Percentiles rank a stretch among this genome's conserved stretches.
Evolutionary conservation across 2,888 invertebrate genomes (phyloP).

Genomic region (Eupelmus urozonus): DNA sequence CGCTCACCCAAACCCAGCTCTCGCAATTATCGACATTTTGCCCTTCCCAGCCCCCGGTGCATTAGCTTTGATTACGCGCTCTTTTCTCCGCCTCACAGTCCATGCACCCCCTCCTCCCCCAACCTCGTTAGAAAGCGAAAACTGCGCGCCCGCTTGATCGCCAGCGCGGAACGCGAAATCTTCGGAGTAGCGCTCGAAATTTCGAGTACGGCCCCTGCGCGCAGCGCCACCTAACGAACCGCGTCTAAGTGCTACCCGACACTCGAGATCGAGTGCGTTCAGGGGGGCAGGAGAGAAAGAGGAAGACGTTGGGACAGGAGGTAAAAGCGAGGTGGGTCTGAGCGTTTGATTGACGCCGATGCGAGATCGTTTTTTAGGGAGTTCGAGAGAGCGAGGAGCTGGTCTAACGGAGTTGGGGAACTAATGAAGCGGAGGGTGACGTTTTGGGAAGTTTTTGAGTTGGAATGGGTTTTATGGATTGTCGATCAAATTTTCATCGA

Average conservation of each 20-base stretch:
- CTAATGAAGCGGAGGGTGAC: constrained; percentile 34
- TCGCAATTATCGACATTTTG: constrained; percentile 34
- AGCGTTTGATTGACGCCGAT: no score
- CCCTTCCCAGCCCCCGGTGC: not conserved
- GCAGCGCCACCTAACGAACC: constrained; percentile 65
- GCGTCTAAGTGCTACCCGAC: constrained; percentile 64
- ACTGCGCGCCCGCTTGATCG: constrained; percentile 18
- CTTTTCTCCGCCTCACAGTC: not conserved
- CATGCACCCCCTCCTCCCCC: not conserved
- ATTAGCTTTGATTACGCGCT: constrained; percentile 46
- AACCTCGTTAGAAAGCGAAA: constrained; percentile 15
- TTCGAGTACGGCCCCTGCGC: constrained; percentile 50
- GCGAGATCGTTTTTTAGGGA: no score
- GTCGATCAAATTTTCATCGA: no score
- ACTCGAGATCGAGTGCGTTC: constrained; percentile 29
- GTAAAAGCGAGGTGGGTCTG: no score
- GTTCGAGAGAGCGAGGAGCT: no score
- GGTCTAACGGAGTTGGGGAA: no score
- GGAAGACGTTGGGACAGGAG: not conserved
- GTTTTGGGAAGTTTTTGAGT: not conserved
- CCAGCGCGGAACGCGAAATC: constrained; percentile 13
- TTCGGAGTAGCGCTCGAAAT: constrained; percentile 43
- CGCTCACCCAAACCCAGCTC: not conserved
- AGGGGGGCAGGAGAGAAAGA: no score
- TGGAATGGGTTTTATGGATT: no score